Evolutionary conservation across 1,140 invertebrate genomes (phyloP), one percentile per base, ranked within the genome.

Genomic region (Elysia chlorotica): DNA sequence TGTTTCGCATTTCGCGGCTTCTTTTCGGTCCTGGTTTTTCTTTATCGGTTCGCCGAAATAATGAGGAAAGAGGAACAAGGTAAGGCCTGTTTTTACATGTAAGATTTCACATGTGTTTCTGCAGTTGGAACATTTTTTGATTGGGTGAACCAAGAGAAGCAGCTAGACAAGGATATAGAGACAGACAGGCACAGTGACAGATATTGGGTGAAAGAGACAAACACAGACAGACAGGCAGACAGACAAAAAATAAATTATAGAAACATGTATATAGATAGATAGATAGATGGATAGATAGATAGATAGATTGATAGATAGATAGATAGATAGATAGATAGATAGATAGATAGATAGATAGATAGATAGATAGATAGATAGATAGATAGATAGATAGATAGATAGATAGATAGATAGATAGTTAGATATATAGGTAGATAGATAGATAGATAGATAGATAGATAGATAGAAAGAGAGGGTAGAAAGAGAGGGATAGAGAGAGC

Each of bases 381-480:
- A 59, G 56, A 59, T 10, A 59, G 56, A 59, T 10, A 59, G 56
- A 48, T 48, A 48, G 41, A 48, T 48, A 48, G 41, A 48, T 48
- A 48, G 41, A 48, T 48, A 48, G 41, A 48, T 48, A 48, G 41
- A 48, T 48, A 48, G 41, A 48, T 48, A 10, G 41, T 48, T 48
- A n/a, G 41, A n/a, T 48, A 48, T 48, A n/a, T 48, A 14, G 17
- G 6, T 59, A 59, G 6, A 17, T 23, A 25, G 10, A 59, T 23
- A 25, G 6, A 25, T 59, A 17, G 25, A 6, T 10, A 19, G 56
- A 6, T 10, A 25, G 6, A 6, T 59, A 48, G 6, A 59, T 17
- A 10, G 10, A 59, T 17, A 10, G 14, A 59, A 23, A 59, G 10
- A 6, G 6, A 59, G 28, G 10, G 10, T 6, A 17, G 25, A 59